These are phyloP conservation scores for Dinomys branickii DNA, from an alignment of 2,113 vertebrate genomes.

Conservation along the genomic window DNA sequence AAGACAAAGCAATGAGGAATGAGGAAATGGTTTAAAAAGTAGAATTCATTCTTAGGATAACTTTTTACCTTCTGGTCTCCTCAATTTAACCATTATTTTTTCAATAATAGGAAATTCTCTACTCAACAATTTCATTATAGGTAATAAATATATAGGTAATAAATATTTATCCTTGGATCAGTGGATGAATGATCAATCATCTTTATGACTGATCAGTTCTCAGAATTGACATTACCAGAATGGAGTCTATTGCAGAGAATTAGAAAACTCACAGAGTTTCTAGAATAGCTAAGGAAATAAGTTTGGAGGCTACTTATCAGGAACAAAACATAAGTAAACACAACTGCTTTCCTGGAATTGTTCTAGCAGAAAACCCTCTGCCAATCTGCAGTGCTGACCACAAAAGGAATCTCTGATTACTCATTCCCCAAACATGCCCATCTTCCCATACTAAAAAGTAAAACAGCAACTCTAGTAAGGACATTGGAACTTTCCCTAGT, in stretches of 20 bases:
- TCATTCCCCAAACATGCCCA: neutral
- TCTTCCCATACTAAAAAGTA: neutral
- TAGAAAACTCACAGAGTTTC: neutral
- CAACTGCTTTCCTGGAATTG: slow-evolving; percentile 8
- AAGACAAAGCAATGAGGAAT: neutral
- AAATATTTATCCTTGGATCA: neutral
- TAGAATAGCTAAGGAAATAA: neutral
- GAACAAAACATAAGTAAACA: neutral
- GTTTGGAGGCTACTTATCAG: neutral
- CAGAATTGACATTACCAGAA: neutral
- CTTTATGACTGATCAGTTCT: neutral
- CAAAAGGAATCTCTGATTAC: neutral
- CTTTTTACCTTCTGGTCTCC: neutral
- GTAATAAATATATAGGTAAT: neutral
- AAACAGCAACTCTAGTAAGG: neutral
- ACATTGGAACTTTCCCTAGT: neutral
- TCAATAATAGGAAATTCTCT: neutral
- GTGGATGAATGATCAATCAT: neutral
- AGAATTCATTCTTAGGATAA: neutral
- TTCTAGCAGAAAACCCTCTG: neutral
- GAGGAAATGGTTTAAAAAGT: neutral
- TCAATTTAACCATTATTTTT: neutral
- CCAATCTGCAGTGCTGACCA: neutral
- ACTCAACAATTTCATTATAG: neutral
- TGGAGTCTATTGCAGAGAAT: neutral